Conservation (phyloP, 1,140 invertebrate genomes). For the Cephus cinctus region DNA sequence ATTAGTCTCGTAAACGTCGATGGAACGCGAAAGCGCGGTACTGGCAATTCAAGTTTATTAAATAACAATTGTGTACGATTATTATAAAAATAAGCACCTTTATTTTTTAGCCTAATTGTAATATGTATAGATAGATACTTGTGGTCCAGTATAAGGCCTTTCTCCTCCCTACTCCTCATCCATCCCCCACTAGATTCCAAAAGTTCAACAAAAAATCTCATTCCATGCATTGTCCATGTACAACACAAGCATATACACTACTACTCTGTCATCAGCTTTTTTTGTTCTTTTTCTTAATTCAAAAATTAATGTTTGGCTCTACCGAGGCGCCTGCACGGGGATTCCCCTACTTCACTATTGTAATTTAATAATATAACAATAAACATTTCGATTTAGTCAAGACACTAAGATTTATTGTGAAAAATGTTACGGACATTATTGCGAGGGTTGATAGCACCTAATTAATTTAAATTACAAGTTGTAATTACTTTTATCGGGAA, state of each 20-base stretch:
- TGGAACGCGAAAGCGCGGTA: slow-evolving; percentile 13
- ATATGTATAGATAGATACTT: slow-evolving; percentile 28
- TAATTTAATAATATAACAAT: slow-evolving; percentile 33
- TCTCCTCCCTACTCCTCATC: slow-evolving; percentile 20
- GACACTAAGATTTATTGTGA: slow-evolving; percentile 13
- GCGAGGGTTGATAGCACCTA: too few relatives aligned
- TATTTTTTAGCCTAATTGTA: slow-evolving; percentile 35
- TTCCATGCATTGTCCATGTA: slow-evolving; percentile 5
- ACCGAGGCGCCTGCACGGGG: neutral
- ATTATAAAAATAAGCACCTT: slow-evolving; percentile 29
- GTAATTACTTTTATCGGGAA: too few relatives aligned
- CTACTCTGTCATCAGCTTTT: slow-evolving; percentile 12
- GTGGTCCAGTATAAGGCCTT: slow-evolving; percentile 8
- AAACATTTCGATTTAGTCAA: slow-evolving; percentile 25
- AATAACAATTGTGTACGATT: slow-evolving; percentile 25
- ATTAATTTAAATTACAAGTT: too few relatives aligned
- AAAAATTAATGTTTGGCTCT: neutral
- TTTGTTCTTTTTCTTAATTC: neutral
- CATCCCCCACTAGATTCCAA: too few relatives aligned
- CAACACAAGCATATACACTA: neutral
- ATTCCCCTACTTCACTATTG: slow-evolving; percentile 24
- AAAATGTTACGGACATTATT: too few relatives aligned
- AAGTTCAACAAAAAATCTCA: too few relatives aligned
- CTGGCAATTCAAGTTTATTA: slow-evolving; percentile 22
- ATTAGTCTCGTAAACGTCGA: slow-evolving; percentile 18